Evolutionary conservation across 2,888 invertebrate species (phyloP), one percentile per base, ranked within the genome.

Genomic region (Brachylomia viminalis): DNA sequence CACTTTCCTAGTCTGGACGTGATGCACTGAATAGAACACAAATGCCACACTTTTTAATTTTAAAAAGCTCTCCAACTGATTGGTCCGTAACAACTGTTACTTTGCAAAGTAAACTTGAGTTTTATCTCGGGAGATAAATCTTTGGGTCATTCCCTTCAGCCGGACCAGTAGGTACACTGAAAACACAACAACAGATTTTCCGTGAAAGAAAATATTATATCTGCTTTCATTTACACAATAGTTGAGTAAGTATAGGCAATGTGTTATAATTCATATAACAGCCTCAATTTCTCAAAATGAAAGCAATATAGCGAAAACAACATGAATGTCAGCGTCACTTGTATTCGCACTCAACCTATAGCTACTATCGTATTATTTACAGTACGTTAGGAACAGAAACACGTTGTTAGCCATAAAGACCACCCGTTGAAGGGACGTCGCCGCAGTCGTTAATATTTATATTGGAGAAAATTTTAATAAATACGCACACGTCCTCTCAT

Each of bases 31-130:
- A 90, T 89, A 88, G 87, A 90, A 84, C 77, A 91, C 91, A 90
- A 93, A 91, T 88, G 89, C 90, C 90, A 91, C 91, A 91, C 91
- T 92, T 93, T 93, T 93, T 93, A 93, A 94, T 93, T 94, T 93
- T 92, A 91, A 92, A 92, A 93, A 92, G 94, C 94, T 94, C 91
- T 95, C 86, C 90, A 87, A 80, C 85, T 92, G 94, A 94, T 95
- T 94, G 92, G 92, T 88, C 89, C 73, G 83, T 88, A 81, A 86
- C 84, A 84, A 88, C 83, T 74, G 77, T 77, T 73, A 85, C 83
- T 87, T 86, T 86, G 90, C 86, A 90, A 89, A 90, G 87, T 89
- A 88, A 89, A 90, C 89, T 88, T 88, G 77, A 83, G 85, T 89
- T 90, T 90, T 90, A 91, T 90, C 83, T 86, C 66, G 42, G 70